Conservation (phyloP, 2,113 vertebrate species). For the human (Homo sapiens) region DNA sequence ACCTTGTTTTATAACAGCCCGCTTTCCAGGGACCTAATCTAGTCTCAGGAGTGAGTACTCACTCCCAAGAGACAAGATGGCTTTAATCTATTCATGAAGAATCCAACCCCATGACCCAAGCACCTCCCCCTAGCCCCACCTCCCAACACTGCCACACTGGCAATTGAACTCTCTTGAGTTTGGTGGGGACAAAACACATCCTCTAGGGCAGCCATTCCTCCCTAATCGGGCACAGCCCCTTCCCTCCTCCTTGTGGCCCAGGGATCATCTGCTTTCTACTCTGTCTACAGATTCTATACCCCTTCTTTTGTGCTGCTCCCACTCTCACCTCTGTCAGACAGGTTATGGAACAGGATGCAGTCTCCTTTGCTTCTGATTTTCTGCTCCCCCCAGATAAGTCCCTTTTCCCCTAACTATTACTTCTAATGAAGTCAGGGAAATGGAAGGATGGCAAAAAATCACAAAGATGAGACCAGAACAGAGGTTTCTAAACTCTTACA, state of each 20-base stretch:
- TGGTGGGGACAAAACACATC: background rate
- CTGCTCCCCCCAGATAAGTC: background rate
- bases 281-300: background rate
- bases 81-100: background rate
- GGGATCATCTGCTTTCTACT: background rate
- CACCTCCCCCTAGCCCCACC: background rate
- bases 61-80: background rate
- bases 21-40: background rate
- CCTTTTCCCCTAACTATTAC: background rate
- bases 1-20: background rate
- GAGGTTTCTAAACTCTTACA: slow-evolving; percentile 3
- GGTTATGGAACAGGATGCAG: background rate
- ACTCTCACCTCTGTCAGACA: background rate
- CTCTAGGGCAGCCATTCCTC: background rate
- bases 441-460: background rate
- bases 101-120: background rate
- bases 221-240: too few species aligned
- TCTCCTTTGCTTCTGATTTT: background rate
- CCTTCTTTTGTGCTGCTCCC: background rate
- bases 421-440: background rate
- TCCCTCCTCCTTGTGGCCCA: background rate
- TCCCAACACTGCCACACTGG: background rate
- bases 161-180: background rate
- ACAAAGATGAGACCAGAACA: background rate
- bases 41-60: background rate